Evolutionary conservation across 2,888 invertebrate species (phyloP), one percentile per base, ranked within the genome.

Genomic region (Drosophila lutescens): DNA sequence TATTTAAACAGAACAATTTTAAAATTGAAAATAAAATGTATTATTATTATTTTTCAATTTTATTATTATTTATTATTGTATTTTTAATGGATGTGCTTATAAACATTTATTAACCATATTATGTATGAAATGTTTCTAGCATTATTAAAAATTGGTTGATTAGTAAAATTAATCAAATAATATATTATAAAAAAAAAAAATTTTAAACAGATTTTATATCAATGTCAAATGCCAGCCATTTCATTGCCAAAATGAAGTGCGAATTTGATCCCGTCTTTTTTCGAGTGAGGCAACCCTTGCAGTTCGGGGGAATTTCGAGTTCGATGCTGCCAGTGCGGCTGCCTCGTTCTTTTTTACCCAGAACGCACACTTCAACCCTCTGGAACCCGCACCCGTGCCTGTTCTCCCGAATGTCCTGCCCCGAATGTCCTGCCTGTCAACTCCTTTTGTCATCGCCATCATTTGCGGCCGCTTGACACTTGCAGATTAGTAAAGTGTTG

Each of bases 401-500:
- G 55, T 43, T n/a, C 32, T 46, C 36, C 43, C 5, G 41, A 8
- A 15, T 12, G 17, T 41, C 17, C 63, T 43, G 67, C 38, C 49
- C 47, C 32, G 62, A 60, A 56, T 46, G 40, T 57, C 58, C 58
- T 50, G 63, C 40, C 76, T 60, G 86, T 82, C 88, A 83, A 83
- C 86, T 88, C 88, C 73, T 59, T 67, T 74, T 82, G 83, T 77
- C 83, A 77, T 74, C 63, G 63, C 63, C 73, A 72, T 65, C 74
- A 60, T 74, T 76, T 74, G 67, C 77, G 57, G 55, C 69, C 78
- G 88, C 86, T 90, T 90, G 90, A 89, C 90, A 89, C 91, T 90
- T 89, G 80, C 88, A 89, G 90, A 91, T 89, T 91, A 90, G 83
- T 79, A 86, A 87, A 89, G 87, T 89, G 90, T 88, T 90, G 84